Conservation (phyloP, 1,140 invertebrate species). For the Ceratina calcarata region DNA sequence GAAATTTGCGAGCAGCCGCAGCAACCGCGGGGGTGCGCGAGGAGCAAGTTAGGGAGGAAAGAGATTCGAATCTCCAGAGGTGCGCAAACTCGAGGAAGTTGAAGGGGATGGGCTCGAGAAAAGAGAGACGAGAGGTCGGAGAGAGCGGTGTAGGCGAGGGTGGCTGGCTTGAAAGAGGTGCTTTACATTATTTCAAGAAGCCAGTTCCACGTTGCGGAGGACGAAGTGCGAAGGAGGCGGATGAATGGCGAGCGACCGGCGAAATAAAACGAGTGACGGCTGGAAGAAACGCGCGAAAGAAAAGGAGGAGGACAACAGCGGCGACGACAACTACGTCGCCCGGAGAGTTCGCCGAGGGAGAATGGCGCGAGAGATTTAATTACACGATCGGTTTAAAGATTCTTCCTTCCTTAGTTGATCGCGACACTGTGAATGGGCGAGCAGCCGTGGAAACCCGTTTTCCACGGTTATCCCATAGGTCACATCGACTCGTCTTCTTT, state of each 20-base stretch:
- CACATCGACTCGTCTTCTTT: slow-evolving; percentile 14
- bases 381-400: slow-evolving; percentile 59
- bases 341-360: not conserved
- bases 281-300: slow-evolving; percentile 27
- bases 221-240: slow-evolving; percentile 36
- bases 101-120: not conserved
- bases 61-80: slow-evolving; percentile 58
- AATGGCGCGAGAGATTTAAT: slow-evolving; percentile 59
- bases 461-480: not conserved
- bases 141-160: slow-evolving; percentile 33
- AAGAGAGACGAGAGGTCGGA: slow-evolving; percentile 24
- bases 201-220: slow-evolving; percentile 28
- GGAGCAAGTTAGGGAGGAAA: slow-evolving; percentile 6
- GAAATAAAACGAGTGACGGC: slow-evolving; percentile 21
- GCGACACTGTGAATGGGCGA: slow-evolving; percentile 25
- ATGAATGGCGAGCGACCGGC: slow-evolving; percentile 39
- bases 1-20: slow-evolving; percentile 35
- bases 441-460: slow-evolving; percentile 20
- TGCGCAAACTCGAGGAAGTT: slow-evolving; percentile 19
- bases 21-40: slow-evolving; percentile 17
- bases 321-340: not conserved
- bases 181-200: slow-evolving; percentile 68
- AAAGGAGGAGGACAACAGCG: not conserved
- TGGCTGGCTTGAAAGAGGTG: slow-evolving; percentile 59
- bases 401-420: slow-evolving; percentile 40